Conservation (phyloP, 2,113 vertebrate genomes). For the Trematomus loennbergii region DNA sequence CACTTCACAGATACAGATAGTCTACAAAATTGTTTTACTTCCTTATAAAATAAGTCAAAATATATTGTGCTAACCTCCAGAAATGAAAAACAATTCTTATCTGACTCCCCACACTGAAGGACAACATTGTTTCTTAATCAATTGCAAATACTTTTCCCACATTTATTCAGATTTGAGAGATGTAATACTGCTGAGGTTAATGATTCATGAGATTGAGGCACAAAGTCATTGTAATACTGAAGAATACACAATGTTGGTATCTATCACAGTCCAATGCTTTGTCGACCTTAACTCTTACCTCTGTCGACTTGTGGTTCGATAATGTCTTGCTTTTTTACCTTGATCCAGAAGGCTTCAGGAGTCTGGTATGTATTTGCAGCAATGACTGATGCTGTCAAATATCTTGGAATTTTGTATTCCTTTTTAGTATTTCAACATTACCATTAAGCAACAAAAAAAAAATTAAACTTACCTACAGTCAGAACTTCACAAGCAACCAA, state of each 20-base stretch:
- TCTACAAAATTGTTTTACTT: neutral
- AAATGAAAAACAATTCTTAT: neutral
- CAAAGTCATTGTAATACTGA: neutral
- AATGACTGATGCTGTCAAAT: neutral
- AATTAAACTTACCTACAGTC: neutral
- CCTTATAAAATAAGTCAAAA: neutral
- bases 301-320: no score
- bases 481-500: neutral
- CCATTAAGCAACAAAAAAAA: no score
- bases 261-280: no score
- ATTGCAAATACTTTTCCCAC: neutral
- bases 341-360: no score
- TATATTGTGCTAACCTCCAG: neutral
- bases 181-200: neutral
- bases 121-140: neutral
- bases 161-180: neutral
- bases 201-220: neutral
- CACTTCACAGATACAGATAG: slow-evolving; percentile 17
- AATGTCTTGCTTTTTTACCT: no score
- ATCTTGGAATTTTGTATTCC: neutral
- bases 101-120: neutral
- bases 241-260: neutral
- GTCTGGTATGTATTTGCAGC: no score
- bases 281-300: no score
- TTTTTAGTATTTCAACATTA: no score